Evolutionary conservation across 2,113 vertebrate species (phyloP).

Genomic region (Onychorhynchus coronatus): DNA sequence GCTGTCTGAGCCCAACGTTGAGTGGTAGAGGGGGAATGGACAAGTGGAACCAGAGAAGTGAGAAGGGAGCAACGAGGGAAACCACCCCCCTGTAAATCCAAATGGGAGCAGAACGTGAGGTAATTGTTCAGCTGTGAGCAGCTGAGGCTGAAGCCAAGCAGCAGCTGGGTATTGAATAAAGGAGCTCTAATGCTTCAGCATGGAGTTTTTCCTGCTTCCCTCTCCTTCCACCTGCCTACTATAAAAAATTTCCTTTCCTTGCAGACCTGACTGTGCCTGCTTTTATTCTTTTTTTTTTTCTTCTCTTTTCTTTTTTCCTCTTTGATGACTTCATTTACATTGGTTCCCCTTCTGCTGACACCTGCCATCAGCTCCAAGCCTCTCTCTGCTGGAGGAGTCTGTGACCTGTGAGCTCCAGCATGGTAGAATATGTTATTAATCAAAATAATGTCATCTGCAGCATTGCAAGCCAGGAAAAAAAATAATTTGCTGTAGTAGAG

Average conservation of each 20-base stretch:
- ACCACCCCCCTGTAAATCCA: background rate
- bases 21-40: background rate
- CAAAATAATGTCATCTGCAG: background rate
- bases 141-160: background rate
- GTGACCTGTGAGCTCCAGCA: background rate
- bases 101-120: background rate
- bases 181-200: background rate
- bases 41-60: background rate
- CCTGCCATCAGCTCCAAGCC: background rate
- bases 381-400: background rate
- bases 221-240: background rate
- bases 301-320: background rate
- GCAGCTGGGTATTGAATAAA: background rate
- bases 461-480: background rate
- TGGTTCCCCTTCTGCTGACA: background rate
- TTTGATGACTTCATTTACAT: conserved; percentile 27
- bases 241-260: background rate
- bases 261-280: background rate
- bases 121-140: background rate
- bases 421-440: background rate
- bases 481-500: background rate
- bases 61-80: background rate
- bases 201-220: background rate
- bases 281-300: background rate
- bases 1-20: accelerated